Evolutionary conservation across 2,797 vertebrate genomes (phyloP).

Genomic region (Eremophila alpestris): DNA sequence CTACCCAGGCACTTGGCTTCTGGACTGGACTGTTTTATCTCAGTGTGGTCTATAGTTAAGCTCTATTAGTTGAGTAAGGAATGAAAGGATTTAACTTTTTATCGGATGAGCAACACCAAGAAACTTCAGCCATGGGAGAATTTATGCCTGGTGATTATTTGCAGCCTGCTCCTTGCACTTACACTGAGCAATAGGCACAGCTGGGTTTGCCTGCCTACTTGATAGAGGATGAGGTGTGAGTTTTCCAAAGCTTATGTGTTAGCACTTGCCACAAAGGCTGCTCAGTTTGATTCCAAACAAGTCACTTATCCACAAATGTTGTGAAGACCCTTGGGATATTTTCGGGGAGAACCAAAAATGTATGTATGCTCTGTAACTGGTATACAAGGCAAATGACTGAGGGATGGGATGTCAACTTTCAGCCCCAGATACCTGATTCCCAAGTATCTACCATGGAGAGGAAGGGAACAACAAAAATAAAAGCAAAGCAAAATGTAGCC

Average conservation of each 20-base stretch:
- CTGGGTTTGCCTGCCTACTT: not conserved
- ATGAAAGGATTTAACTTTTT: not conserved
- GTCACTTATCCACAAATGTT: not conserved
- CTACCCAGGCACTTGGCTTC: not conserved
- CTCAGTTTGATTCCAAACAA: not conserved
- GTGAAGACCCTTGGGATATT: not conserved
- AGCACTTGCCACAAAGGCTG: not conserved
- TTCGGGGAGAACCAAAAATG: not conserved
- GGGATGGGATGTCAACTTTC: not conserved
- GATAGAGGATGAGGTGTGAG: not conserved
- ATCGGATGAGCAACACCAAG: not conserved
- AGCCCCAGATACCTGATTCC: not conserved
- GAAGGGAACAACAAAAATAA: not conserved
- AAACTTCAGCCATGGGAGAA: not conserved
- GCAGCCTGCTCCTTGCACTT: not conserved
- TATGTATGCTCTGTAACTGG: not conserved
- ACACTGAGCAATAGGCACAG: rapidly evolving
- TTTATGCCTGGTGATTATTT: not conserved
- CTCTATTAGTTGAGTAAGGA: not conserved
- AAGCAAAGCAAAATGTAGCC: not conserved
- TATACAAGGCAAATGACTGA: not conserved
- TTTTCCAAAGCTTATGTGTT: not conserved
- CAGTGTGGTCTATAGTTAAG: not conserved
- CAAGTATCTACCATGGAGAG: not conserved
- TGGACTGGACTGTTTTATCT: not conserved